phyloP scores from a whole-genome alignment of 2,888 invertebrate species.

The Cecidostiba fungosa region DNA sequence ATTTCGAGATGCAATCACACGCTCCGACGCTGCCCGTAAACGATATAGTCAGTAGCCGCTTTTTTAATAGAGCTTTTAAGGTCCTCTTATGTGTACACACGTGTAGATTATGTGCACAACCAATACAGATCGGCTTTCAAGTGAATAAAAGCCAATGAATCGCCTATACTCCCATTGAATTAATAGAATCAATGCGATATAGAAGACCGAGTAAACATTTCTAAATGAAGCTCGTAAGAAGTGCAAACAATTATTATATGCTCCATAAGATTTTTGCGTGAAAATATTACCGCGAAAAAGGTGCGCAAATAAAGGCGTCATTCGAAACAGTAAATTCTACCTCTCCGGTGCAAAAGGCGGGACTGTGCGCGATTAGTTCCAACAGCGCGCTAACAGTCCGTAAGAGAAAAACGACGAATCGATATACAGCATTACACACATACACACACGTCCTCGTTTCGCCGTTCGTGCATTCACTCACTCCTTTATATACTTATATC shows the following conservation, averaged over 20 bases:
- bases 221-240: not conserved
- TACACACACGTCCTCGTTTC: slow-evolving; percentile 40
- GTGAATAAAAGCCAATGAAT: slow-evolving; percentile 35
- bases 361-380: slow-evolving; percentile 41
- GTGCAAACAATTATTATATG: no score
- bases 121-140: slow-evolving; percentile 51
- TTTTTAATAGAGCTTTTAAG: slow-evolving; percentile 60
- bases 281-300: not conserved
- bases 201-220: not conserved
- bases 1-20: slow-evolving; percentile 75
- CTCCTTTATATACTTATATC: not conserved
- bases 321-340: not conserved
- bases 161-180: not conserved
- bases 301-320: not conserved
- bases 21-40: slow-evolving; percentile 71
- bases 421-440: slow-evolving; percentile 41
- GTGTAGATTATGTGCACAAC: slow-evolving; percentile 3
- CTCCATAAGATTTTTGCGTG: no score
- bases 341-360: not conserved
- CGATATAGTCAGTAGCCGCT: slow-evolving; percentile 35
- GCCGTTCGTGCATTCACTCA: not conserved
- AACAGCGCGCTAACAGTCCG: slow-evolving; percentile 14
- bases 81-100: slow-evolving; percentile 30
- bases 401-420: slow-evolving; percentile 59
- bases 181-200: not conserved